phyloP scores from a whole-genome alignment of 2,113 vertebrate species.

The Varanus salvator region DNA sequence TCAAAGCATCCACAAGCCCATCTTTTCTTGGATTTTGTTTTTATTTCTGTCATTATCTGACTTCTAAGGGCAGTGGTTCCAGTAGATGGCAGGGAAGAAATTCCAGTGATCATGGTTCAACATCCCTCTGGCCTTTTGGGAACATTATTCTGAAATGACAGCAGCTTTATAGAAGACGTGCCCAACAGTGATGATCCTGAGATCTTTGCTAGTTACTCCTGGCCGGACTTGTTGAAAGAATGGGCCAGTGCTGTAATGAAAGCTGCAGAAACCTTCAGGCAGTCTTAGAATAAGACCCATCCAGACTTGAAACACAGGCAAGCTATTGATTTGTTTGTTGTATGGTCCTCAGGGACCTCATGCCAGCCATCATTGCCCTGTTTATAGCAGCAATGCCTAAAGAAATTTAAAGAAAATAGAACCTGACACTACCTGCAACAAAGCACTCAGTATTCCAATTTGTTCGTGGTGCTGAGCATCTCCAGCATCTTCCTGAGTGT shows the following conservation, averaged over 20 bases:
- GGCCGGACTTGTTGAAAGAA: conserved; percentile 15
- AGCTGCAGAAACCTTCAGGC: conserved; percentile 34
- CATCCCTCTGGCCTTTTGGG: conserved; percentile 10
- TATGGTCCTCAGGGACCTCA: conserved; percentile 3
- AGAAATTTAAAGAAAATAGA: conserved; percentile 34
- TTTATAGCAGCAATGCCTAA: conserved; percentile 24
- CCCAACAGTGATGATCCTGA: background rate
- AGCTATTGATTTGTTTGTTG: conserved; percentile 37
- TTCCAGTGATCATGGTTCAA: conserved; percentile 13
- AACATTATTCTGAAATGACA: conserved; percentile 12
- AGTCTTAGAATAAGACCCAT: conserved; percentile 18
- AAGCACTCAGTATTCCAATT: background rate
- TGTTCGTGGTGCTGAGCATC: background rate
- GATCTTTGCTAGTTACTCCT: background rate
- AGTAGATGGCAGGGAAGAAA: background rate
- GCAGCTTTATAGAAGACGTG: conserved; percentile 36
- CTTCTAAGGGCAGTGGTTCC: conserved; percentile 25
- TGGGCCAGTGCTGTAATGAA: conserved; percentile 5
- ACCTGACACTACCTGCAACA: background rate
- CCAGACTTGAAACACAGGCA: conserved; percentile 35
- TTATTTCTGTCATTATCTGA: conserved; percentile 30
- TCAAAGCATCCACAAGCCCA: background rate
- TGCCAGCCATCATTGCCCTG: conserved; percentile 27
- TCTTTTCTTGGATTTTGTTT: background rate
- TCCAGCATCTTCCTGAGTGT: background rate